Percentiles rank a stretch among this genome's conserved stretches.
Conservation (phyloP, 2,888 invertebrate genomes). For the Seladonia tumulorum region DNA sequence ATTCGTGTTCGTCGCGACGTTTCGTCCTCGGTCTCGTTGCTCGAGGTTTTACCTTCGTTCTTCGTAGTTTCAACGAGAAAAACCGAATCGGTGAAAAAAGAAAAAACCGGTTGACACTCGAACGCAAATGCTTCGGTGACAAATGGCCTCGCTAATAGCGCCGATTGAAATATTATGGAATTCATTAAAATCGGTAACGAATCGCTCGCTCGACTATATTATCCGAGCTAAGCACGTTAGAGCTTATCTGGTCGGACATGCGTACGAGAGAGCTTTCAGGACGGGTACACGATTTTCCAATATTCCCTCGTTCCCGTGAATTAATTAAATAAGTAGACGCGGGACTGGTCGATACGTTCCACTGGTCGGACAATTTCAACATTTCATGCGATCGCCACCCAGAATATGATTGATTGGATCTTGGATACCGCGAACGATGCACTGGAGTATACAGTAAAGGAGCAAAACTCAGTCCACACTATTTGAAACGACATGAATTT, state of each 20-base stretch:
- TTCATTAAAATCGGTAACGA: slow-evolving; percentile 10
- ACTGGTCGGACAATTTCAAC: slow-evolving; percentile 31
- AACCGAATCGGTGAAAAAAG: background rate
- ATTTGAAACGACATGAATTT: no score
- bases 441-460: no score
- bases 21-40: background rate
- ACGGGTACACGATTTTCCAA: slow-evolving; percentile 29
- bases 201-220: background rate
- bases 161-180: background rate
- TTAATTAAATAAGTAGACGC: slow-evolving; percentile 37
- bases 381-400: slow-evolving; percentile 25
- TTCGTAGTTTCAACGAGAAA: background rate
- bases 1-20: slow-evolving; percentile 58
- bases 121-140: background rate
- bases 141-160: background rate
- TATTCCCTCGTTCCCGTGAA: slow-evolving; percentile 28
- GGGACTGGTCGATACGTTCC: slow-evolving; percentile 50
- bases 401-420: slow-evolving; percentile 36
- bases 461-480: no score
- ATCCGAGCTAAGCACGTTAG: background rate
- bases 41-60: background rate
- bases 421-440: background rate
- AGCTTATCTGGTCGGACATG: slow-evolving; percentile 24
- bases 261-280: background rate
- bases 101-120: background rate